Evolutionary conservation across 2,797 vertebrate genomes (phyloP), one percentile per base, ranked within the genome.

Genomic region (Ctenochaetus hawaiiensis): DNA sequence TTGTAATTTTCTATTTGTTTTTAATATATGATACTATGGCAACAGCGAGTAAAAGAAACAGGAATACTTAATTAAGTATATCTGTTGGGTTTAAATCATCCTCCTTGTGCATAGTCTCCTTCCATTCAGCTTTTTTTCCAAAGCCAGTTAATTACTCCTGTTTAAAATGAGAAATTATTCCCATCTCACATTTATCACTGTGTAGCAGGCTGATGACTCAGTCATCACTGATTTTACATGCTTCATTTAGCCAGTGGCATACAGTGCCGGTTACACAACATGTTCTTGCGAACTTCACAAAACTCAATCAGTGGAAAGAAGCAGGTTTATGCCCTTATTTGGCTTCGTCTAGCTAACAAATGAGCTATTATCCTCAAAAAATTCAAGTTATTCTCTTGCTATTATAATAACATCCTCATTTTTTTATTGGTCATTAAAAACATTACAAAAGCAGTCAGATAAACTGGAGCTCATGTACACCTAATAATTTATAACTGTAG

Each of bases 131-230:
- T 39, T 70, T 57, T 70, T 57, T 67, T 43, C 60, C 47, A 53
- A 70, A 64, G 43, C 41, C 10, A 12, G 34, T 75, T 85, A 77
- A 87, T 84, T 85, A 72, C 62, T 68, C 49, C 45, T 20, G 61
- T 80, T 81, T 44, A 43, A 81, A 79, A 83, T 47, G 54, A 76
- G 12, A 81, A 80, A 87, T 81, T 56, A 82, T 85, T 81, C 81
- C 58, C 56, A 75, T 65, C 76, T 67, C 73, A 48, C 45, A 85
- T 82, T 80, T 85, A 85, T 86, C 78, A 65, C 82, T 61, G 61
- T 63, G 64, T 48, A 49, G 74, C 85, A 84, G 80, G 67, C 72
- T 44, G 67, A 84, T 81, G 83, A 80, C 57, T 90, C 78, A 88
- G n/a, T 69, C 69, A 39, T 79, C 76, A 49, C 72, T 65, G 77